A percentile compares a stretch with the other conserved stretches of the same genome.
phyloP scores from a whole-genome alignment of 2,113 vertebrate genomes.

The Podilymbus podiceps region DNA sequence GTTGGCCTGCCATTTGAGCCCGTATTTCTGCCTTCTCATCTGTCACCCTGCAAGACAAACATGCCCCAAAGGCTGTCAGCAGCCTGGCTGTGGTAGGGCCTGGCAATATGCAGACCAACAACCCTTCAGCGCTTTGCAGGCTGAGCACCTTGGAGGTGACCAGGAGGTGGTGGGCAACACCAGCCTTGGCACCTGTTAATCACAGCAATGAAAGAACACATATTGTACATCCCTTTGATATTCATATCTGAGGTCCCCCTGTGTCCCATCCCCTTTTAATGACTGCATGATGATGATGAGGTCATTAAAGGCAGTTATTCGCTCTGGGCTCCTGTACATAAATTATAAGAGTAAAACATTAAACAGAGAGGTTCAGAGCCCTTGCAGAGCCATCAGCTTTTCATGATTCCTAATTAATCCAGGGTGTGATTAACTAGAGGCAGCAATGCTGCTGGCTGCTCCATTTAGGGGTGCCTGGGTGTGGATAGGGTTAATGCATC shows the following conservation, averaged over 20 bases:
- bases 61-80: background rate
- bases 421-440: background rate
- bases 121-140: background rate
- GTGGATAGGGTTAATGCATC: background rate
- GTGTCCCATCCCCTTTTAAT: background rate
- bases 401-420: background rate
- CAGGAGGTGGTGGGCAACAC: background rate
- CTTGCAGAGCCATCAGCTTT: background rate
- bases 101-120: rapidly evolving
- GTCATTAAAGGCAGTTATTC: slow-evolving; percentile 6
- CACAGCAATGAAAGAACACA: background rate
- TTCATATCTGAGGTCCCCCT: background rate
- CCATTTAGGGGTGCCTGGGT: background rate
- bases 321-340: background rate
- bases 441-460: background rate
- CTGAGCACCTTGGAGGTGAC: rapidly evolving
- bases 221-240: background rate
- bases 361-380: background rate
- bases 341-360: background rate
- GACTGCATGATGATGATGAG: background rate
- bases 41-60: background rate
- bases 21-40: background rate
- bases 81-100: background rate
- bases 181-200: background rate
- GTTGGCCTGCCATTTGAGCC: background rate